Evolutionary conservation across 2,797 vertebrate species (phyloP).

Genomic region (Crocodylus rhombifer): DNA sequence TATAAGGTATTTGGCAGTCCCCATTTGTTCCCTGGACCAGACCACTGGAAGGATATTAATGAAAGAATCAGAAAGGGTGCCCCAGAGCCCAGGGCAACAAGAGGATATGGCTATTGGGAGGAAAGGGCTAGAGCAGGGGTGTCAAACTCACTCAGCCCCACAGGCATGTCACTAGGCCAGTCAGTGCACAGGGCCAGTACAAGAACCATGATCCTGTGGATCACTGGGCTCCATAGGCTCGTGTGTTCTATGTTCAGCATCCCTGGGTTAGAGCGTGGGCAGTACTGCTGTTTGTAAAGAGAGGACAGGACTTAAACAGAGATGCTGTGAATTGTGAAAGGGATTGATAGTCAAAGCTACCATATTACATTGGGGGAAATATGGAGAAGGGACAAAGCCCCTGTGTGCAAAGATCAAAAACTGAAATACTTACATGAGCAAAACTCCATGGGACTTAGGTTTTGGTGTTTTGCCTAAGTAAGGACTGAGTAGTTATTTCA

Average conservation of each 20-base stretch:
- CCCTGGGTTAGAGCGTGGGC: not conserved
- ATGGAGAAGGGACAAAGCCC: not conserved
- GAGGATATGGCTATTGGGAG: not conserved
- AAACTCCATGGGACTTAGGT: not conserved
- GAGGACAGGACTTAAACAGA: not conserved
- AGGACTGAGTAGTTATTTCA: not conserved
- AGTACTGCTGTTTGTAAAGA: not conserved
- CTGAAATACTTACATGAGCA: not conserved
- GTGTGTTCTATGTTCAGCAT: too few relatives aligned
- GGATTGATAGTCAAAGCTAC: not conserved
- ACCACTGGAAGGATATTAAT: not conserved
- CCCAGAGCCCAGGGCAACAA: not conserved
- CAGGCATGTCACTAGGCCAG: too few relatives aligned
- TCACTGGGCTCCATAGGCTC: too few relatives aligned
- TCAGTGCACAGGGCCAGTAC: too few relatives aligned
- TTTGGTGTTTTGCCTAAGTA: not conserved
- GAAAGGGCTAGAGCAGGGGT: not conserved
- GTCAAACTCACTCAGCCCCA: too few relatives aligned
- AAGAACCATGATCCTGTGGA: too few relatives aligned
- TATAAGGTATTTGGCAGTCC: conserved; percentile 28
- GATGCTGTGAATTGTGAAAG: not conserved
- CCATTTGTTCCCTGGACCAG: conserved; percentile 38
- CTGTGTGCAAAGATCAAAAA: not conserved
- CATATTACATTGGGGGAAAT: not conserved
- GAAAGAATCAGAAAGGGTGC: not conserved